Conservation (phyloP, 2,113 vertebrate genomes). For the Tupaia chinensis region DNA sequence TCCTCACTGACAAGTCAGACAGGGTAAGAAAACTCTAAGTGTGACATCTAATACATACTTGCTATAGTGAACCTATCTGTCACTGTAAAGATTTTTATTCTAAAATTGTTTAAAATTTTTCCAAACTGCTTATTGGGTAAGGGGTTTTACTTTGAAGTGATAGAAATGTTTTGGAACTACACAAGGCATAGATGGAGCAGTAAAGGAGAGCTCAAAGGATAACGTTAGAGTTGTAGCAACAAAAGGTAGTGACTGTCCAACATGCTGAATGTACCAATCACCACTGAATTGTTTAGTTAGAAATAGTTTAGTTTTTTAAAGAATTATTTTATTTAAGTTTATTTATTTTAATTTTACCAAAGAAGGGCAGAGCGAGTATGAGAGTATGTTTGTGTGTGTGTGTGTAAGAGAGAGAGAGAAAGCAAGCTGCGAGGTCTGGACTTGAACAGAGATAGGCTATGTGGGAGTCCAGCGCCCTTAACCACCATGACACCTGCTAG, state of each 20-base stretch:
- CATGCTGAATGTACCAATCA: constrained; percentile 16
- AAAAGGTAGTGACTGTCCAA: background rate
- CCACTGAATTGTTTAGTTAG: background rate
- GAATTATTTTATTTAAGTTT: background rate
- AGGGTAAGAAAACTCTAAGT: background rate
- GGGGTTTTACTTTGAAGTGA: constrained; percentile 18
- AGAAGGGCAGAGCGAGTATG: too few species aligned
- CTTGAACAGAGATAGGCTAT: too few species aligned
- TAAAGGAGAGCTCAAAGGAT: too few species aligned
- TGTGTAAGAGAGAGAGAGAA: too few species aligned
- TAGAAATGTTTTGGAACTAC: constrained; percentile 26
- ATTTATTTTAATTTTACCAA: too few species aligned
- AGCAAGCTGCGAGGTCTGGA: too few species aligned
- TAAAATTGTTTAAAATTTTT: constrained; percentile 26
- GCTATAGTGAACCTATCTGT: background rate
- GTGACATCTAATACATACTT: constrained; percentile 26
- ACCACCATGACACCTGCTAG: too few species aligned
- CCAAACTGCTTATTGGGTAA: background rate
- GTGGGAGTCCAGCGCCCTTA: too few species aligned
- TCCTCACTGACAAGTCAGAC: constrained; percentile 48
- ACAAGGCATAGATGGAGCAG: background rate
- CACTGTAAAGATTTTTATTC: constrained; percentile 36
- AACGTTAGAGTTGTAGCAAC: too few species aligned
- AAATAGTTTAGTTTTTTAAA: background rate
- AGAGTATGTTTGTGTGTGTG: too few species aligned